These are phyloP conservation scores for Pipra filicauda DNA, from an alignment of 2,113 vertebrate genomes.

Conservation along the genomic window DNA sequence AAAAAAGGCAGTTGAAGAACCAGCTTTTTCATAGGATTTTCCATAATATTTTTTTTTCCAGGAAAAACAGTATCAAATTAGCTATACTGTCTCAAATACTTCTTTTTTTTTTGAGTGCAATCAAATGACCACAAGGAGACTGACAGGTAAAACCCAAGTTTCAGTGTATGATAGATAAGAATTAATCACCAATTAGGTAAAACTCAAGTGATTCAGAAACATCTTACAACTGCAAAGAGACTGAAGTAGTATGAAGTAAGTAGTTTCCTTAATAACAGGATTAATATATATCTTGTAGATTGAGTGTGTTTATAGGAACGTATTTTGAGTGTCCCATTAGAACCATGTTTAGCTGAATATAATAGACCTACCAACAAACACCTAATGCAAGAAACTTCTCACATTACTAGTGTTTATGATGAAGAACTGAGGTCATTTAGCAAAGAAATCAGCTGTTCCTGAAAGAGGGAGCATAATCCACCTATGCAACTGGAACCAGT, in stretches of 20 bases:
- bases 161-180: background rate
- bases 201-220: background rate
- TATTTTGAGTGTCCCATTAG: background rate
- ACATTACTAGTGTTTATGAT: background rate
- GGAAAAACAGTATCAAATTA: background rate
- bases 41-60: background rate
- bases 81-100: background rate
- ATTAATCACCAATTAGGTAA: background rate
- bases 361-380: background rate
- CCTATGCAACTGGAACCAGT: background rate
- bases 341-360: background rate
- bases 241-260: background rate
- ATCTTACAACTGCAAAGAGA: background rate
- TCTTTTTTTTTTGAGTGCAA: background rate
- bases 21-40: background rate
- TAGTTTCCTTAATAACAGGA: background rate
- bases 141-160: background rate
- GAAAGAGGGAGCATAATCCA: background rate
- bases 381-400: background rate
- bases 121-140: background rate
- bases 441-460: background rate
- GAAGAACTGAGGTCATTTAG: background rate
- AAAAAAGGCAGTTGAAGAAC: conserved; percentile 15
- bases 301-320: background rate
- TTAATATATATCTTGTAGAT: background rate